Percentiles rank a stretch among this genome's conserved stretches.
Evolutionary conservation across 2,113 vertebrate genomes (phyloP).

Genomic region (Elephantulus edwardii): DNA sequence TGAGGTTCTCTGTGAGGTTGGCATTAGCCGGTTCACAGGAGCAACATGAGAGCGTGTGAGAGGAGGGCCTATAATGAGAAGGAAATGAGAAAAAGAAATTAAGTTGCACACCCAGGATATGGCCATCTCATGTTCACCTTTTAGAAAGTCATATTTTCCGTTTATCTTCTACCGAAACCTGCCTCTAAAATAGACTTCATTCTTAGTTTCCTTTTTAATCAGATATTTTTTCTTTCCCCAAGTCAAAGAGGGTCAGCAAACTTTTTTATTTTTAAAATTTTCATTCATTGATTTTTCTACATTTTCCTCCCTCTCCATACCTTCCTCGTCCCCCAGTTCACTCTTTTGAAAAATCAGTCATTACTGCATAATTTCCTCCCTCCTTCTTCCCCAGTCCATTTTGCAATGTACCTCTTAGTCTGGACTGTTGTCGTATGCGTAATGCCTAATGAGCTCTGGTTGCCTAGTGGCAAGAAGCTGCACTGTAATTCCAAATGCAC

Average conservation of each 20-base stretch:
- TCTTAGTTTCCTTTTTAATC: neutral
- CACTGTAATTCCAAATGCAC: too few relatives aligned
- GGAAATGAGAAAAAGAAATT: conserved; percentile 25
- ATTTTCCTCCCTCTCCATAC: too few relatives aligned
- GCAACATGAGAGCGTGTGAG: neutral
- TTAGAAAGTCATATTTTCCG: neutral
- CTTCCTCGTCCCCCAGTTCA: too few relatives aligned
- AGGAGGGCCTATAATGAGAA: neutral
- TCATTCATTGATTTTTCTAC: too few relatives aligned
- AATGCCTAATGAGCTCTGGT: too few relatives aligned
- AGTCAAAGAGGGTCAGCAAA: neutral
- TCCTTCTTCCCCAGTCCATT: too few relatives aligned
- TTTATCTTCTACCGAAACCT: neutral
- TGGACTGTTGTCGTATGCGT: too few relatives aligned
- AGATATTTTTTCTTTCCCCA: neutral
- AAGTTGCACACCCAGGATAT: neutral
- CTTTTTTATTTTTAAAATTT: too few relatives aligned
- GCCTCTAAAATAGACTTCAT: neutral
- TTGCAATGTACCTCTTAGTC: too few relatives aligned
- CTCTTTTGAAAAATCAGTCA: too few relatives aligned
- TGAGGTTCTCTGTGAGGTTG: conserved; percentile 33
- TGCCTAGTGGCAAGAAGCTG: too few relatives aligned
- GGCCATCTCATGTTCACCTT: neutral
- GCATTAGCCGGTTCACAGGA: neutral
- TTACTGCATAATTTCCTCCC: too few relatives aligned